Percentiles rank a stretch among this genome's conserved stretches.
These are phyloP conservation scores for Sebastes fasciatus DNA, from an alignment of 2,113 vertebrate genomes.

Conservation along the genomic window DNA sequence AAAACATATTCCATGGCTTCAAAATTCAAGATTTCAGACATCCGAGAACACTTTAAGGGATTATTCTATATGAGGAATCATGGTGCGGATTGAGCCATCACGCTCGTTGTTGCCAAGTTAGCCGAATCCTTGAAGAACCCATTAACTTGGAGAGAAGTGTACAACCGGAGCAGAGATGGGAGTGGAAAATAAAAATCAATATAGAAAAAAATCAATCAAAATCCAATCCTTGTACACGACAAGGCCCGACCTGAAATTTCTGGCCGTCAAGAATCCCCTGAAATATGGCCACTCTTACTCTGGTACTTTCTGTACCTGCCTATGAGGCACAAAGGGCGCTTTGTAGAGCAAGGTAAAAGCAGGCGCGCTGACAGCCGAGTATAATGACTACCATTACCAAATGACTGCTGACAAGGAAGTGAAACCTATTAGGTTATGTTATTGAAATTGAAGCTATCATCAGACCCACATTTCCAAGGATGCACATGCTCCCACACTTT, in stretches of 20 bases:
- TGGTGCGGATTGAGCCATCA: background rate
- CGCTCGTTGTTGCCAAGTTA: background rate
- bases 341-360: conserved; percentile 17
- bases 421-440: conserved; percentile 51
- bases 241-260: background rate
- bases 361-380: conserved; percentile 19
- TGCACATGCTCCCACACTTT: background rate
- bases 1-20: conserved; percentile 29
- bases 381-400: conserved; percentile 61
- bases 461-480: background rate
- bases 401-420: conserved; percentile 58
- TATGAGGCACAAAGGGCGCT: conserved; percentile 1
- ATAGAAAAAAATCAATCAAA: background rate
- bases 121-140: conserved; percentile 10
- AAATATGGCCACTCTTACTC: background rate
- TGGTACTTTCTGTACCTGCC: background rate
- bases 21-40: conserved; percentile 5
- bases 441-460: conserved; percentile 59
- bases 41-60: background rate
- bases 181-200: conserved; percentile 25
- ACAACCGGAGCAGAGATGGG: background rate
- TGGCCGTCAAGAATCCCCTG: background rate
- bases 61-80: background rate
- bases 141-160: conserved; percentile 15
- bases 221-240: background rate